A percentile compares a stretch with the other conserved stretches of the same genome.
Conservation (phyloP, 2,113 vertebrate genomes). For the Nesoenas mayeri region DNA sequence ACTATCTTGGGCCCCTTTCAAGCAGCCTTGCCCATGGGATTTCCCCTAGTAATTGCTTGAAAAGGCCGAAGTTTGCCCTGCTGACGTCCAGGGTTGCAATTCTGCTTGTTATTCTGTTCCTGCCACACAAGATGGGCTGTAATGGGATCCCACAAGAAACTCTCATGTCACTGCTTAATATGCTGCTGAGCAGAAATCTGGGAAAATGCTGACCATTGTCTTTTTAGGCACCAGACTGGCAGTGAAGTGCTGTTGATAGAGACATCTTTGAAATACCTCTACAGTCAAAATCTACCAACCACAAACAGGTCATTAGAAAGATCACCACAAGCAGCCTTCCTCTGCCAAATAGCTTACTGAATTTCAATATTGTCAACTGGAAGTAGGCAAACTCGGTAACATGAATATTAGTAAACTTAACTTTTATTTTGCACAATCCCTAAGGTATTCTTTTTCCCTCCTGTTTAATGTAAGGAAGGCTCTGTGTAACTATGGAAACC, state of each 20-base stretch:
- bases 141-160: neutral
- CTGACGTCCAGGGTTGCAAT: too few species aligned
- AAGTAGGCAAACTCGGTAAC: conserved; percentile 17
- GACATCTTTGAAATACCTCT: neutral
- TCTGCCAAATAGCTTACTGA: conserved; percentile 43
- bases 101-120: too few species aligned
- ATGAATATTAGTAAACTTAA: conserved; percentile 32
- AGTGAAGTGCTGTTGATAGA: neutral
- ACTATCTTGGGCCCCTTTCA: too few species aligned
- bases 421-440: neutral
- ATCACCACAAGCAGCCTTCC: neutral
- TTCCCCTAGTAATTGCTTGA: too few species aligned
- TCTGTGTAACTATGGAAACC: conserved; percentile 53
- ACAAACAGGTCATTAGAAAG: neutral
- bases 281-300: neutral
- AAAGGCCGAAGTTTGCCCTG: too few species aligned
- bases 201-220: neutral
- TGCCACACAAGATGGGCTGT: neutral
- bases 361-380: conserved; percentile 11
- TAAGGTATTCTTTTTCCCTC: neutral
- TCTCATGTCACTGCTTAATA: neutral
- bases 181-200: neutral
- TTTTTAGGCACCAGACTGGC: neutral
- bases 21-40: too few species aligned
- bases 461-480: conserved; percentile 21